These are phyloP conservation scores for Hymenochirus boettgeri DNA, from an alignment of 2,113 vertebrate genomes.

Conservation along the genomic window DNA sequence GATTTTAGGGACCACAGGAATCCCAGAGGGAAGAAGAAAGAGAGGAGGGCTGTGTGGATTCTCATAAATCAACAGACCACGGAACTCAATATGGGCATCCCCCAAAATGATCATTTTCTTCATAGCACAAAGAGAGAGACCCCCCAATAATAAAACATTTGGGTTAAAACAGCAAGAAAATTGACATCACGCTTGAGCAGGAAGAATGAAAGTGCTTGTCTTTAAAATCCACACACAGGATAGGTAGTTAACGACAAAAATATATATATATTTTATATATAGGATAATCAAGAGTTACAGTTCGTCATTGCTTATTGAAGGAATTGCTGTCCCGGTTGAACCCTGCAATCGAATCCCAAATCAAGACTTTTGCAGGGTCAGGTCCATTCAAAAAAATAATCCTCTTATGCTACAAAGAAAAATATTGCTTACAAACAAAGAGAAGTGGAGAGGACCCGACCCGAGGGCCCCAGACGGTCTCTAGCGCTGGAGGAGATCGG, in stretches of 20 bases:
- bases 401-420: slow-evolving; percentile 45
- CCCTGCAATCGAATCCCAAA: no score
- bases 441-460: slow-evolving; percentile 12
- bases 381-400: slow-evolving; percentile 42
- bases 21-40: no score
- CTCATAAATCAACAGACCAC: no score
- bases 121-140: no score
- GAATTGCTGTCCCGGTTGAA: no score
- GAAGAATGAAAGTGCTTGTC: slow-evolving; percentile 28
- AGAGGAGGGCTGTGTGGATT: no score
- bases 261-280: no score
- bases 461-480: slow-evolving; percentile 16
- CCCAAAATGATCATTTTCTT: no score
- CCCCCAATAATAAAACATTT: no score
- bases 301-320: slow-evolving; percentile 45
- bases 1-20: background rate
- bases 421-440: slow-evolving; percentile 62
- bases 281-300: slow-evolving; percentile 47
- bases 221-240: slow-evolving; percentile 50
- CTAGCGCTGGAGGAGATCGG: slow-evolving; percentile 19
- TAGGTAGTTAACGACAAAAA: slow-evolving; percentile 50
- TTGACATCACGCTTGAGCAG: background rate
- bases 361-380: slow-evolving; percentile 12
- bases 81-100: no score
- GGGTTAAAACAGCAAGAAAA: no score